Evolutionary conservation across 2,797 vertebrate species (phyloP), one percentile per base, ranked within the genome.

Genomic region (Enteromius mattozi): DNA sequence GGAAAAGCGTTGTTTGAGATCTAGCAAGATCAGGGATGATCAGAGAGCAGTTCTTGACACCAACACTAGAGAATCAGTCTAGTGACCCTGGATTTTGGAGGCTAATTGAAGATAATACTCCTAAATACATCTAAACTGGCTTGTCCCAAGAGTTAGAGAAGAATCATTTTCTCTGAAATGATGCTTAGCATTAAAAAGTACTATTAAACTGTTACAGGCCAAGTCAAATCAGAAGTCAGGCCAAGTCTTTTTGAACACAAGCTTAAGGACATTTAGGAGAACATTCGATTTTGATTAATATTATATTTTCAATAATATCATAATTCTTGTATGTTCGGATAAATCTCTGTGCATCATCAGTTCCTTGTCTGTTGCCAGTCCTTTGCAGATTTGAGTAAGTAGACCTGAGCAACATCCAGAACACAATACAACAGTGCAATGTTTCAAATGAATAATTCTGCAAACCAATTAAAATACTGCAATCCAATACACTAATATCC

Each of bases 1-100:
- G 82, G 90, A 88, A 91, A 78, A 72, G 63, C 72, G 24, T 65
- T 16, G 19, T 10, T 61, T 75, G 42, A 82, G 42, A 75, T 82
- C 14, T 76, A n/a, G 33, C n/a, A 35, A 51, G 51, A 80, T 30
- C 63, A 77, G 81, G 30, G 71, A 81, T 51, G 75, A 61, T 37
- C 75, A 40, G 45, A 59, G 9, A 61, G 37, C 40, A 61, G 17
- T 61, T 61, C 27, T 33, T 88, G 59, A 85, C 69, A 88, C 63
- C 40, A 19, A n/a, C 71, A 85, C 76, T 59, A 79, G 81, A 82
- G 72, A 88, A 87, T 71, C 47, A 47, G 63, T 49, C 42, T 59
- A 63, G 69, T 59, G 12, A 56, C 1, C 45, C 27, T 74, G 45
- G 45, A 33, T 19, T 72, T 74, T 51, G 45, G 17, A 51, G 49